Evolutionary conservation across 2,888 invertebrate species (phyloP).

Genomic region (Erebia ligea): DNA sequence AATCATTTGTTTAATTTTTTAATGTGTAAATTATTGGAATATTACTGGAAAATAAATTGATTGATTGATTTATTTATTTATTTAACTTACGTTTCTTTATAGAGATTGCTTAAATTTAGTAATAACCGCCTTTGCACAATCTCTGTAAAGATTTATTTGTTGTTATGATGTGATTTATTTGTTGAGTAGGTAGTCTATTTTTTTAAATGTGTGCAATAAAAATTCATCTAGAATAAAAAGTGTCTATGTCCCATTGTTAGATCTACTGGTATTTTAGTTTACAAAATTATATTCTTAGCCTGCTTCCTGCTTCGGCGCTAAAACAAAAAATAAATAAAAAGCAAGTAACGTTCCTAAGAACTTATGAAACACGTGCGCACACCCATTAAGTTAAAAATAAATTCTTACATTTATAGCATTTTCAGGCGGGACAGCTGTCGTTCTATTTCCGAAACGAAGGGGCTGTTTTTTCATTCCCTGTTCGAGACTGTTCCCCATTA

Average conservation of each 20-base stretch:
- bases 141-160: too few species aligned
- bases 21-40: too few species aligned
- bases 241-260: not conserved
- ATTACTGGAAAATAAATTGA: too few species aligned
- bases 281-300: not conserved
- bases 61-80: too few species aligned
- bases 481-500: conserved; percentile 50
- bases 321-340: conserved; percentile 7
- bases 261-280: not conserved
- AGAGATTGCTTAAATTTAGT: too few species aligned
- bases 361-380: conserved; percentile 52
- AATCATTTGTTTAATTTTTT: too few species aligned
- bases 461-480: conserved; percentile 51
- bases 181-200: too few species aligned
- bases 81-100: too few species aligned
- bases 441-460: conserved; percentile 73
- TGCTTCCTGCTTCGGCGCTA: not conserved
- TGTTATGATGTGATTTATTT: too few species aligned
- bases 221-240: too few species aligned
- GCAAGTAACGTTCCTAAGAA: not conserved
- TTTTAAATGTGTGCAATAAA: too few species aligned
- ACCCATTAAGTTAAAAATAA: conserved; percentile 56
- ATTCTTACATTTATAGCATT: conserved; percentile 64
- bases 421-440: conserved; percentile 71
- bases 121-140: too few species aligned